Evolutionary conservation across 2,888 invertebrate species (phyloP), one percentile per base, ranked within the genome.

Genomic region (Arge pagana): DNA sequence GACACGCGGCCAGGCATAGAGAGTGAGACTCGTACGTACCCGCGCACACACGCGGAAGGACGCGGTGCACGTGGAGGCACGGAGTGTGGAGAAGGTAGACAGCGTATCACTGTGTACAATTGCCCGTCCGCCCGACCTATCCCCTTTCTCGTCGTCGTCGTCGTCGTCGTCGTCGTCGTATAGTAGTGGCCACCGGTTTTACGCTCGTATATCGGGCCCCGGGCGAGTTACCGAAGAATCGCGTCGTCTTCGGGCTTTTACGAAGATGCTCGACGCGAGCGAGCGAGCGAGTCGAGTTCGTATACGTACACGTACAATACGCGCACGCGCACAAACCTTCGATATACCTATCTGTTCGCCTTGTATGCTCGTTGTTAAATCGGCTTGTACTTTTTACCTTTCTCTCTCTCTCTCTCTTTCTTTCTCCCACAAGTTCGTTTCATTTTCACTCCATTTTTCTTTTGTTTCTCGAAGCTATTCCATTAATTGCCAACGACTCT

Each of bases 171-270:
- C 67, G 65, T 71, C 64, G 64, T 62, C 68, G 71, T 71, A 72
- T 71, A 72, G n/a, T n/a, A n/a, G 71, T 70, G 71, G 72, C 75
- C 75, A 72, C 75, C 68, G 71, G 74, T 71, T 69, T 75, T 75
- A 75, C 74, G 72, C 75, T 75, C 74, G 74, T 75, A 75, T 45
- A 45, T 45, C 45, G 66, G 67, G 68, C 66, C 68, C 63, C 63
- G 58, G 65, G 67, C 66, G 66, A 62, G 66, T 59, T 61, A 56
- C 64, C 42, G 57, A 60, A n/a, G 60, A 55, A 55, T 54, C n/a
- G n/a, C n/a, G n/a, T n/a, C n/a, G n/a, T n/a, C 45, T 33, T 33
- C 45, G 45, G 45, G 45, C 23, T 33, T 35, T 33, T 45, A 57
- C 70, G 69, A 61, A 63, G 54, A 63, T 53, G 49, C 55, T 65